These are phyloP conservation scores for Elaeidobius kamerunicus DNA, from an alignment of 2,888 invertebrate genomes.

Conservation along the genomic window DNA sequence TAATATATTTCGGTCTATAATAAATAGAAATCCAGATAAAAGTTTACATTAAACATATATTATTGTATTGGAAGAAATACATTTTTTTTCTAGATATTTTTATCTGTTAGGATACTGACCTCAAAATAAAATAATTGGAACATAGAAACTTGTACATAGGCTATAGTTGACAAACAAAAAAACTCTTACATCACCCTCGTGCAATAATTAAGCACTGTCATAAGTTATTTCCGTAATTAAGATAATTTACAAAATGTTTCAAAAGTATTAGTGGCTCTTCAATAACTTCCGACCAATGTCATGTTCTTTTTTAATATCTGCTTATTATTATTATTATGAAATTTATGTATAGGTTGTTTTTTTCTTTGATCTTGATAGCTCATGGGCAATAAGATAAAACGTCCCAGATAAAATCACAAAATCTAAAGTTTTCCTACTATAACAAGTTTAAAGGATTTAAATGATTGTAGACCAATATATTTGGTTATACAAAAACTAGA, in stretches of 20 bases:
- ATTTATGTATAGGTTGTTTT: not conserved
- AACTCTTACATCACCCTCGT: constrained; percentile 18
- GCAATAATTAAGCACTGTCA: constrained; percentile 14
- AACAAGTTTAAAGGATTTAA: no score
- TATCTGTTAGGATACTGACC: no score
- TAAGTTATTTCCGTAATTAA: constrained; percentile 7
- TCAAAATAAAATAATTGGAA: constrained; percentile 11
- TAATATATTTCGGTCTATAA: not conserved
- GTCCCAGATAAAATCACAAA: no score
- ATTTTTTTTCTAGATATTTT: no score
- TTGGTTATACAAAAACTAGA: no score
- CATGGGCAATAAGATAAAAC: no score
- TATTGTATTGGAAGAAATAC: no score
- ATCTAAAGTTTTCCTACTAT: no score
- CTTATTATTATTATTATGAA: not conserved
- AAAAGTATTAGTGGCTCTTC: constrained; percentile 8
- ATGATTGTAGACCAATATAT: not conserved
- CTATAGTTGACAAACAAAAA: constrained; percentile 8
- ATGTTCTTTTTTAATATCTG: not conserved
- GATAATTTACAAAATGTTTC: constrained; percentile 5
- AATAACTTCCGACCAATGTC: not conserved
- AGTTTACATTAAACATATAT: no score
- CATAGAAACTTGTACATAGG: constrained; percentile 16
- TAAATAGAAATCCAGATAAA: no score
- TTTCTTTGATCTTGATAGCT: no score